Evolutionary conservation across 1,140 invertebrate genomes (phyloP), one percentile per base, ranked within the genome.

Genomic region (Drosophila sturtevanti): DNA sequence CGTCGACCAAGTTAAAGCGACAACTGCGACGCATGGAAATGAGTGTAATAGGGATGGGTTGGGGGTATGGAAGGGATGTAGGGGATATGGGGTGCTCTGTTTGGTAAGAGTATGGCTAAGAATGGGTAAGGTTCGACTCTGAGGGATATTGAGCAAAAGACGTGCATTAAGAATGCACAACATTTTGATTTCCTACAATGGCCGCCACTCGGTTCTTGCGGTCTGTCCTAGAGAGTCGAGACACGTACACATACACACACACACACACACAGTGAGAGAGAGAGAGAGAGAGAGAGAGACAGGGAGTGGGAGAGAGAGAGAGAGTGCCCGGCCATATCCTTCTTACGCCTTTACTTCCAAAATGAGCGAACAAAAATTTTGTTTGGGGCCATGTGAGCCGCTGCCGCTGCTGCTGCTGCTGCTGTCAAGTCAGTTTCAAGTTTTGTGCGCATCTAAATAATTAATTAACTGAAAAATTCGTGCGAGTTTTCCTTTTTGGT

Each of bases 401-500:
- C 16, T 24, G 24, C 24, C 24, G 27, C 27, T 44, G 18, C 31
- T 14, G 14, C 56, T 44, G 12, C 12, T 9, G 59, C 51, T 69
- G 59, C 65, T 77, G 73, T 54, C 41, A 48, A 48, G 66, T 62
- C 75, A 72, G 79, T 85, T 85, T 87, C 62, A 87, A 89, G 79
- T 87, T 85, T 87, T 82, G 84, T 87, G 82, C 82, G 82, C 82
- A 87, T 82, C 82, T 87, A 87, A 87, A 87, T 87, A 87, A 89
- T 89, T 87, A 72, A 87, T 87, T 77, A 87, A 66, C 79, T 87
- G 64, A 79, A 89, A 87, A 87, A 82, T 79, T 87, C 79, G 84
- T 79, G 82, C 66, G 64, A 77, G 64, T 72, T 75, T 60, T 38
- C 16, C 41, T 11, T 44, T 16, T 16, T 21, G 5, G 27, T 44